Percentiles rank a stretch among this genome's conserved stretches.
These are phyloP conservation scores for Otis tarda DNA, from an alignment of 2,113 vertebrate genomes.

Conservation along the genomic window DNA sequence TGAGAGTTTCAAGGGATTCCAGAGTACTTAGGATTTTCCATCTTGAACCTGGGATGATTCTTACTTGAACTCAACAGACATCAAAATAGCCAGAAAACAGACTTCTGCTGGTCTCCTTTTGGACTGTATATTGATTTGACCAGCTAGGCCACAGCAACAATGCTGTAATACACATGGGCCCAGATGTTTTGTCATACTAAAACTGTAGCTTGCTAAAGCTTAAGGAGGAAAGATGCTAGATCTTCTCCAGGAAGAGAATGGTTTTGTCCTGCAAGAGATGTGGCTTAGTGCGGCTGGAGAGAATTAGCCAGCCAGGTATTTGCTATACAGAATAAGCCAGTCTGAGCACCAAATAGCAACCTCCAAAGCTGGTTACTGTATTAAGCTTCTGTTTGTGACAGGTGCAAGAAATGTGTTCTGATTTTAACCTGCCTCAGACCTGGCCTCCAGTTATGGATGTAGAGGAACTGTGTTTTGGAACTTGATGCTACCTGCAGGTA, in stretches of 20 bases:
- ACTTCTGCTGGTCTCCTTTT: neutral
- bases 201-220: neutral
- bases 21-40: neutral
- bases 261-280: neutral
- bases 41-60: neutral
- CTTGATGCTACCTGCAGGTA: neutral
- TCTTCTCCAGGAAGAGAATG: neutral
- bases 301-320: neutral
- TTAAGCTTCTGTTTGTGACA: neutral
- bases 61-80: neutral
- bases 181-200: neutral
- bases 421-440: neutral
- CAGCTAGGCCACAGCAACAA: neutral
- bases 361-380: neutral
- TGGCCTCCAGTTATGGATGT: neutral
- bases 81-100: neutral
- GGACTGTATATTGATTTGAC: neutral
- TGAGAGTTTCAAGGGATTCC: neutral
- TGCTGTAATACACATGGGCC: neutral
- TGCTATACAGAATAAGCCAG: neutral
- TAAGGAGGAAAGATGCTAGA: neutral
- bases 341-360: neutral
- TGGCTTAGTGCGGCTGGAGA: neutral
- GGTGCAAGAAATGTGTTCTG: neutral
- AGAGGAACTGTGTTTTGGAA: neutral